These are phyloP conservation scores for Parazoanthus darwini DNA, from an alignment of 92 coral and sea anemone species.

Conservation along the genomic window DNA sequence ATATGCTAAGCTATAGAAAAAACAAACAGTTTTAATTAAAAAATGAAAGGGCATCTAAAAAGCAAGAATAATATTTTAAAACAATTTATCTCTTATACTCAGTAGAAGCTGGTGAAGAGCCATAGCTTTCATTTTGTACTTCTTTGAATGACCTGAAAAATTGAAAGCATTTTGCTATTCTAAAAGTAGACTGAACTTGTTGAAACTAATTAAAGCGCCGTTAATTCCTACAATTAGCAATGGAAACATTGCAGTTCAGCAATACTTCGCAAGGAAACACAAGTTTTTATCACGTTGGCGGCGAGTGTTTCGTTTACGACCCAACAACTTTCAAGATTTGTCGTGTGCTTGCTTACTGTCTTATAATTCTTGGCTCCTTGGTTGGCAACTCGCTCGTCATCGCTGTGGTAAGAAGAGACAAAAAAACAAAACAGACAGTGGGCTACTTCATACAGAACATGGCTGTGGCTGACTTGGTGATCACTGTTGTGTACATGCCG, in stretches of 20 bases:
- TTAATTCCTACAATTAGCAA: neutral
- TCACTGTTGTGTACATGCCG: conserved; percentile 1
- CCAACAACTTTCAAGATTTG: neutral
- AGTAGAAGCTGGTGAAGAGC: too few species aligned
- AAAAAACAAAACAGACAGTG: conserved; percentile 5
- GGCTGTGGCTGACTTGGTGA: neutral
- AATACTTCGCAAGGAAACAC: neutral
- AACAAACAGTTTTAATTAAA: too few species aligned
- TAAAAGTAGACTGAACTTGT: too few species aligned
- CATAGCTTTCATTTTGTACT: too few species aligned
- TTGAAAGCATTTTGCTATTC: too few species aligned
- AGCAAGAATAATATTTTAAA: too few species aligned
- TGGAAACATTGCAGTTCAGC: neutral
- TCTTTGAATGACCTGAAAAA: too few species aligned
- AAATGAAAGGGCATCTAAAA: too few species aligned
- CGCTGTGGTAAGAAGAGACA: conserved; percentile 29
- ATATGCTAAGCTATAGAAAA: too few species aligned
- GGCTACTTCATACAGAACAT: conserved; percentile 19
- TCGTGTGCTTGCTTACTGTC: conserved; percentile 13
- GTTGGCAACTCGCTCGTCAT: conserved; percentile 33
- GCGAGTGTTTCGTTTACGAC: conserved; percentile 22
- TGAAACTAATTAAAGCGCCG: too few species aligned
- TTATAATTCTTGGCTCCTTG: conserved; percentile 14
- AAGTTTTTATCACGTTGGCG: neutral
- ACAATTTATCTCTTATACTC: too few species aligned